Conservation (phyloP, 2,888 invertebrate species). For the Pinctada fucata region DNA sequence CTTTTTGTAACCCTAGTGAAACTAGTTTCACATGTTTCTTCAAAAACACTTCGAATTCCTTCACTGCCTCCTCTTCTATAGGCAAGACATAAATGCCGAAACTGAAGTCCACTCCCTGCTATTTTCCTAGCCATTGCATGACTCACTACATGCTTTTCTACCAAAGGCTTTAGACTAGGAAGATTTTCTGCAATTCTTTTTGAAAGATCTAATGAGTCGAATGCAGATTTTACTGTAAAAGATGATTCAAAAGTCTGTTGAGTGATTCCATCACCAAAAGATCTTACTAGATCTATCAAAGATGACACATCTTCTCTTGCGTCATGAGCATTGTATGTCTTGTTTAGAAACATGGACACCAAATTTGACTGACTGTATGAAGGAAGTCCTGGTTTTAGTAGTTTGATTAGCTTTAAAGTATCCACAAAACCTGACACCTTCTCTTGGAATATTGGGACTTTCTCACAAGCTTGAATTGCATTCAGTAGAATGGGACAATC, state of each 20-base stretch:
- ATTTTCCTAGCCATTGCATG: conserved; percentile 13
- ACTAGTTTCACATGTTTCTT: conserved; percentile 9
- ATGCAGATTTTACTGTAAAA: too few species aligned
- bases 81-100: conserved; percentile 8
- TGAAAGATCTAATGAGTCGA: background rate
- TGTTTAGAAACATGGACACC: conserved; percentile 7
- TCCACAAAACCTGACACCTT: too few species aligned
- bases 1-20: too few species aligned
- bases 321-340: conserved; percentile 24
- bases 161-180: conserved; percentile 10
- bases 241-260: too few species aligned
- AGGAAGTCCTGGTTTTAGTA: conserved; percentile 10
- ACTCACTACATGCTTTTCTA: conserved; percentile 11
- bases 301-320: conserved; percentile 18
- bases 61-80: conserved; percentile 8
- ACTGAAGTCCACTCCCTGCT: conserved; percentile 21
- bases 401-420: conserved; percentile 12
- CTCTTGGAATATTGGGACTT: too few species aligned
- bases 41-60: conserved; percentile 17
- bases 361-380: conserved; percentile 21
- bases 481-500: conserved; percentile 21
- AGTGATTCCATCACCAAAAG: too few species aligned
- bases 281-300: background rate
- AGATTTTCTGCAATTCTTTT: conserved; percentile 15
- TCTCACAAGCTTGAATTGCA: conserved; percentile 14